A percentile compares a stretch with the other conserved stretches of the same genome.
Conservation (phyloP, 1,140 invertebrate species). For the Aphelenchoides avenae region DNA sequence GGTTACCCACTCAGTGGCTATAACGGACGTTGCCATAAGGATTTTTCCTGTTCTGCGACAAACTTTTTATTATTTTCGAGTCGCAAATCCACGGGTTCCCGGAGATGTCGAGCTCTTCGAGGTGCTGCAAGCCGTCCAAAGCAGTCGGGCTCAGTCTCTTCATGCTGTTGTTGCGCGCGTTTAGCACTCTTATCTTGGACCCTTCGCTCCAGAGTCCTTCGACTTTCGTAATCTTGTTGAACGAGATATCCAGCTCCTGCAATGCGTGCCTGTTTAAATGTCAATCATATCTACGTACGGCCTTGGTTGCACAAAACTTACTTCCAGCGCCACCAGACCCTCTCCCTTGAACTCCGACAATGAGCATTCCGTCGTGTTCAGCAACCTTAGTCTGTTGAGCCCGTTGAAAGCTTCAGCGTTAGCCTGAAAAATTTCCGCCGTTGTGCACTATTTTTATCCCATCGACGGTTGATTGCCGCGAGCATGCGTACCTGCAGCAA, state of each 20-base stretch:
- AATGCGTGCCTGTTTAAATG: neutral
- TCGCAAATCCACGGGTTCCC: constrained; percentile 48
- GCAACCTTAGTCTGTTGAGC: constrained; percentile 13
- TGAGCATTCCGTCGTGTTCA: constrained; percentile 26
- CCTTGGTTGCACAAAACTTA: too few species aligned
- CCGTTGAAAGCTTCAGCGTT: constrained; percentile 20
- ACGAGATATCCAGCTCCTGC: constrained; percentile 34
- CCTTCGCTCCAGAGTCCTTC: constrained; percentile 22
- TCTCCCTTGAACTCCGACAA: constrained; percentile 10
- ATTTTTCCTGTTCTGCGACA: too few species aligned
- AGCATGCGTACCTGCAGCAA: constrained; percentile 21
- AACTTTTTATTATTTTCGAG: constrained; percentile 29
- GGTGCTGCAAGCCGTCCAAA: constrained; percentile 9
- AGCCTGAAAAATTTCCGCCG: constrained; percentile 13
- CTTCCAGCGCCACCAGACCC: too few species aligned
- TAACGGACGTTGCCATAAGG: too few species aligned
- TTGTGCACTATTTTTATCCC: constrained; percentile 5
- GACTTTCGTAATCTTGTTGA: constrained; percentile 29
- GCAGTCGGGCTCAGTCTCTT: constrained; percentile 16
- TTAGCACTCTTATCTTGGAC: constrained; percentile 16
- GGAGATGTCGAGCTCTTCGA: constrained; percentile 33
- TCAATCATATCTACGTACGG: too few species aligned
- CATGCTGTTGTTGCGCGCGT: constrained; percentile 23
- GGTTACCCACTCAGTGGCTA: too few species aligned
- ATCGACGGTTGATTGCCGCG: too few species aligned